Percentiles rank a stretch among this genome's conserved stretches.
phyloP scores from a whole-genome alignment of 2,113 vertebrate species.

The Hemibagrus wyckioides region DNA sequence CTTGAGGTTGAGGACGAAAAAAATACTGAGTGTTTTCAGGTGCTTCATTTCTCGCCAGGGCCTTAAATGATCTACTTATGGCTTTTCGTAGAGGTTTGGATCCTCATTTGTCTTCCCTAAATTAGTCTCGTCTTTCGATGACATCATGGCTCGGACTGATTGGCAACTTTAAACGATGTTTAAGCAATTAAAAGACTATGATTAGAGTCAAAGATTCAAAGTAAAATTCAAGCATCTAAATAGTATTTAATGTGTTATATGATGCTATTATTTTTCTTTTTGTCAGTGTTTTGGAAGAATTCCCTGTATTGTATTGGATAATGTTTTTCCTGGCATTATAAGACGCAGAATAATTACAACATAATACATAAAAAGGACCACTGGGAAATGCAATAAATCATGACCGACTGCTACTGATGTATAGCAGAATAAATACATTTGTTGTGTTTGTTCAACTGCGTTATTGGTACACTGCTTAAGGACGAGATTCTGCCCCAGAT shows the following conservation, averaged over 20 bases:
- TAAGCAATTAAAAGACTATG: neutral
- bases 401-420: neutral
- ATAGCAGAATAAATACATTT: too few species aligned
- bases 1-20: constrained; percentile 51
- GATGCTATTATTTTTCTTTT: neutral
- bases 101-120: constrained; percentile 1
- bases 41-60: constrained; percentile 49
- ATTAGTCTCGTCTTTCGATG: neutral
- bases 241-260: neutral
- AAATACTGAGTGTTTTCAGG: constrained; percentile 52
- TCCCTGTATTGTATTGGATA: neutral
- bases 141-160: neutral
- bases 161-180: neutral
- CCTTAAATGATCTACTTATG: constrained; percentile 21
- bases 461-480: neutral
- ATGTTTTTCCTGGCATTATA: constrained; percentile 7
- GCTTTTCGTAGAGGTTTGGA: constrained; percentile 6
- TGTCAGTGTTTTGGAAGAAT: neutral
- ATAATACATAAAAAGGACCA: neutral
- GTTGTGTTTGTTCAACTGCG: neutral
- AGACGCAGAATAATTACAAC: neutral
- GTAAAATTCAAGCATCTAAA: neutral
- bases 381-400: neutral
- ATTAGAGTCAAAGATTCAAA: neutral
- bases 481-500: neutral